Base-by-base conservation (phyloP, 2,113 vertebrate genomes). In the Typhlomys cinereus region DNA sequence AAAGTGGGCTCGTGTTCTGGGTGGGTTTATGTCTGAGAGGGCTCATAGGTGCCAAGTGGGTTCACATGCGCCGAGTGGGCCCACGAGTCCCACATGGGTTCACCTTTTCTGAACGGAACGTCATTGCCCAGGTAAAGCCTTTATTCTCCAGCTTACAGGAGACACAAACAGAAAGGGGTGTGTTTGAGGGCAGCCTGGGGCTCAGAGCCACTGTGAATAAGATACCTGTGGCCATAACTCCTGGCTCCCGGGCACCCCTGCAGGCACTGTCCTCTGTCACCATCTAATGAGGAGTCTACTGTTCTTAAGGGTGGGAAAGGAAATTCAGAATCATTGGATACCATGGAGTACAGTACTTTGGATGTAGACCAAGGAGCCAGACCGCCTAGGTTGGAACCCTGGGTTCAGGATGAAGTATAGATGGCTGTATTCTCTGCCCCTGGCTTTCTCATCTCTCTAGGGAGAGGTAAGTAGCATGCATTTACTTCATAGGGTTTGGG, bases 81-180 rank as follows among this genome's bases (percentile, higher is more conserved):
- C n/a, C n/a, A n/a, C n/a, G n/a, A n/a, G n/a, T n/a, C n/a, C n/a
- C n/a, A n/a, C n/a, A n/a, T n/a, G n/a, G n/a, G n/a, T n/a, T n/a
- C n/a, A n/a, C n/a, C n/a, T n/a, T n/a, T n/a, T n/a, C n/a, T n/a
- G n/a, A n/a, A 59, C 86, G 93, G 95, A 92, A 90, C 21, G 61
- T 71, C 36, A 46, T 31, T 61, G 57, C 31, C 9, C 14, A 84
- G n/a, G 66, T 70, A 79, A 92, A 66, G 59, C 8, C 44, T 95
- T 93, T 62, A 66, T 48, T 83, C 69, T 70, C 50, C 31, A 82
- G 64, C 64, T 93, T 93, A 94, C 90, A 90, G 75, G 92, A 93
- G 70, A 94, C 89, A 62, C 74, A 91, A 82, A 69, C 39, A 82
- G 82, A 95, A 57, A 39, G 25, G 78, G 59, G 18, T 85, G 39